Base-by-base conservation (phyloP, 2,797 vertebrate species). In the Myotis pilosus region DNA sequence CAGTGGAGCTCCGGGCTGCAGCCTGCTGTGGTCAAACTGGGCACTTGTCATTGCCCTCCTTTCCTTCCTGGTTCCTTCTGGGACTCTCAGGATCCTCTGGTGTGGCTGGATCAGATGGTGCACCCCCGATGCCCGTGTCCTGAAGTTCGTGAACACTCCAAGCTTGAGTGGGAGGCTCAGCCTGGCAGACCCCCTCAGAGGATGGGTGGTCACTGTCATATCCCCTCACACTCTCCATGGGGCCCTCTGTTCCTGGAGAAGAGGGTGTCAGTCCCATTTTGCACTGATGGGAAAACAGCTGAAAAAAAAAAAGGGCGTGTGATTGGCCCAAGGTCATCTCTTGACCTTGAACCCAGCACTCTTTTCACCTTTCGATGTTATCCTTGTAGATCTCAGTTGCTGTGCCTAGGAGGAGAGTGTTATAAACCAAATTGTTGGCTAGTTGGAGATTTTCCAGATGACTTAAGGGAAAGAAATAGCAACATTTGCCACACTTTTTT, bases 381-480 rank as follows among this genome's bases (percentile, higher is more conserved):
- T 23, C 11, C 47, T 66, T 66, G 11, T 19, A 0, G 69, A 25
- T 57, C 82, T 91, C 33, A 38, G 49, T 53, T 60, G 16, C 81
- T 87, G 22, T 92, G 78, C 64, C 36, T 57, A 33, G 30, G 57
- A 86, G 38, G 62, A 66, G 28, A 82, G 10, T 80, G 94, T 90
- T 68, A 53, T 53, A 87, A 87, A 87, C 22, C 71, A 84, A 17
- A 38, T 53, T 72, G 30, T 41, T 92, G 84, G 47, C 51, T 80
- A 71, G 13, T 64, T 83, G 83, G 57, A 90, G 28, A 36, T 71
- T 88, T 88, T 94, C 80, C 64, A 76, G 51, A 82, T 76, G 51
- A 60, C 49, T 49, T 88, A 72, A 81, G 62, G 64, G 47, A 85
- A 82, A 89, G 60, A 69, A 86, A 49, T 10, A 55, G 47, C 1